Percentiles rank a stretch among this genome's conserved stretches.
Conservation (phyloP, 2,113 vertebrate species). For the Noctilio leporinus region DNA sequence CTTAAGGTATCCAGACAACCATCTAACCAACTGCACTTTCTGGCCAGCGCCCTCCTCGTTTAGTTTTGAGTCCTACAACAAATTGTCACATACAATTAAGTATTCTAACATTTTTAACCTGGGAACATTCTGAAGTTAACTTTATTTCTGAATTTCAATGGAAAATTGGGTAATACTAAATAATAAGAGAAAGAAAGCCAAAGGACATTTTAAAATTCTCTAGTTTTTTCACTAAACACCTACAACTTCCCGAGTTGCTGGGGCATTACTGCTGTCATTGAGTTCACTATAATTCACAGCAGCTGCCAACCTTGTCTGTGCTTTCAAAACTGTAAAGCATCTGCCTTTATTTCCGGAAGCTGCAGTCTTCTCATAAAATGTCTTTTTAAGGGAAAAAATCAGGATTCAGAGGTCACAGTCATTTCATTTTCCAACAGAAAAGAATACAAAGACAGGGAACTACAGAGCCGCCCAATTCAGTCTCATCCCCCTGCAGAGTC, state of each 20-base stretch:
- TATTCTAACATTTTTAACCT: conserved; percentile 17
- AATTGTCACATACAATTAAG: not conserved
- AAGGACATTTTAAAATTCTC: not conserved
- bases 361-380: not conserved
- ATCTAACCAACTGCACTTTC: no score
- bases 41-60: not conserved
- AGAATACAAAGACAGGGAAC: conserved; percentile 28
- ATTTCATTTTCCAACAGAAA: conserved; percentile 29
- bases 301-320: not conserved
- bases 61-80: not conserved
- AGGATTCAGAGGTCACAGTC: not conserved
- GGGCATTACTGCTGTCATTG: not conserved
- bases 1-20: no score
- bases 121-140: not conserved
- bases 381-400: conserved; percentile 37
- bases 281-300: conserved; percentile 46
- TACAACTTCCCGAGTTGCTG: conserved; percentile 30
- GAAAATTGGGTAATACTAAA: conserved; percentile 12
- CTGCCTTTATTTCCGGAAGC: conserved; percentile 44
- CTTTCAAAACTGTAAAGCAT: not conserved
- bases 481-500: not conserved
- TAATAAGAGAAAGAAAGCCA: not conserved
- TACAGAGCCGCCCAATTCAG: not conserved
- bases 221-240: not conserved
- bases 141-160: not conserved